Evolutionary conservation across 2,113 vertebrate species (phyloP), one percentile per base, ranked within the genome.

Genomic region (Microcebus murinus): DNA sequence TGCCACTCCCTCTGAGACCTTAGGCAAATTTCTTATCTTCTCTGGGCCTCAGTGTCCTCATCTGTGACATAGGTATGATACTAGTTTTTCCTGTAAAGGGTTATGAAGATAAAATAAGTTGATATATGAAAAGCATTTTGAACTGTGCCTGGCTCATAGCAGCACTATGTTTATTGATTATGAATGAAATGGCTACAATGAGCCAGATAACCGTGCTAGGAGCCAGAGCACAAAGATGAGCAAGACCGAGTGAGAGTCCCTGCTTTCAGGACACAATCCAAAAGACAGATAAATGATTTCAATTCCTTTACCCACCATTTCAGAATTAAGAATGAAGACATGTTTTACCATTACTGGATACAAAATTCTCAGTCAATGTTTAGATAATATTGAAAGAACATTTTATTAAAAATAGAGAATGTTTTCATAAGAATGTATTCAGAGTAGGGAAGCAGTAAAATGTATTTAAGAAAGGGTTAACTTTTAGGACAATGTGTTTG

Each of bases 111-210:
- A 65, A 94, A 74, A 63, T 87, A 87, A 90, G 57, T 68, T 79
- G 73, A 92, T 79, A 83, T 31, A 87, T 57, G 23, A 9, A 68
- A 65, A 79, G 61, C n/a, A 42, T 87, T 94, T 74, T 1, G 1
- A 89, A 65, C 61, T n/a, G 31, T 29, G 18, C 42, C 68, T 80
- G 79, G 67, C 36, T 96, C 48, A 82, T 1, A 45, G 31, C 42
- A 65, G 89, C 50, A 52, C 31, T 90, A 4, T 50, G 85, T 79
- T 73, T 92, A 82, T 29, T 94, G 50, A 95, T 98, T 96, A 97
- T 97, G 97, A 95, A 97, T 97, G 96, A 94, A 97, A 93, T n/a
- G 12, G 27, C 83, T 80, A 20, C 25, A 7, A 36, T 23, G 59
- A 91, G 68, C 68, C 81, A 86, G 81, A 71, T 20, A 57, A 68